phyloP scores from a whole-genome alignment of 2,888 invertebrate species.

The Eupsilia transversa region DNA sequence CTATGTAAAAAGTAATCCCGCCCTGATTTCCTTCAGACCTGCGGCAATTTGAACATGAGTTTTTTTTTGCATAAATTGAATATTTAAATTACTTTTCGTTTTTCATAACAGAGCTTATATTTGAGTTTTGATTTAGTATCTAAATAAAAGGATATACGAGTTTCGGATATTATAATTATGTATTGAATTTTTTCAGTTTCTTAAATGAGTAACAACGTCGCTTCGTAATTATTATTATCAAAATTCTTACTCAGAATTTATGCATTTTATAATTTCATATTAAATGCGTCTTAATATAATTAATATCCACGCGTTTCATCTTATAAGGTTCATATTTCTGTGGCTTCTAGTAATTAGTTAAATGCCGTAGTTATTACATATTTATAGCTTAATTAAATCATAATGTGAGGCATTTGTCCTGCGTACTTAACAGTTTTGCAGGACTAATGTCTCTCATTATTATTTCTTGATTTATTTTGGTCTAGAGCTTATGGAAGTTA shows the following conservation, averaged over 20 bases:
- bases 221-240: background rate
- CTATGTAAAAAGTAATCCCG: constrained; percentile 66
- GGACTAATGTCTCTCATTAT: background rate
- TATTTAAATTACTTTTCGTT: constrained; percentile 69
- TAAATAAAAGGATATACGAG: background rate
- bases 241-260: background rate
- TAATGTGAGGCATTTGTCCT: no score
- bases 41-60: constrained; percentile 62
- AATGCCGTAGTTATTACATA: background rate
- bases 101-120: constrained; percentile 17
- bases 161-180: background rate
- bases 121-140: background rate
- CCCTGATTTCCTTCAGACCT: constrained; percentile 66
- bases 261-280: background rate
- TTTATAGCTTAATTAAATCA: background rate
- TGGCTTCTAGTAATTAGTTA: background rate
- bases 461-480: background rate
- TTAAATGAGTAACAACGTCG: no score
- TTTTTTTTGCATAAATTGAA: constrained; percentile 69
- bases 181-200: background rate
- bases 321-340: background rate
- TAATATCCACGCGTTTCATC: background rate
- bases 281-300: background rate
- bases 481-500: background rate
- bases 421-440: no score